These are phyloP conservation scores for Orthonevra nobilis DNA, from an alignment of 2,888 invertebrate species.

Conservation along the genomic window DNA sequence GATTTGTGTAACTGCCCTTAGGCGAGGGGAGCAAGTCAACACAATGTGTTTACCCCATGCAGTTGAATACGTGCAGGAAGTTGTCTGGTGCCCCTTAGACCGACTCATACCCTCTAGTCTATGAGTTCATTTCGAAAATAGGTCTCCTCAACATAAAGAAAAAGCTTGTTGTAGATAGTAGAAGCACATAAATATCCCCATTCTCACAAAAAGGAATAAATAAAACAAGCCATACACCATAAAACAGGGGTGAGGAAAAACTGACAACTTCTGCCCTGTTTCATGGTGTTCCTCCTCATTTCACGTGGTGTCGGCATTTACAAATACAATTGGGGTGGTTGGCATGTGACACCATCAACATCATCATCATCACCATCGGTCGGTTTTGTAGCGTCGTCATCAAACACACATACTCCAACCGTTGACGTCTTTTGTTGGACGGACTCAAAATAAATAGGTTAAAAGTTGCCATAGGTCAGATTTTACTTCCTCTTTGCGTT, in stretches of 20 bases:
- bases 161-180: background rate
- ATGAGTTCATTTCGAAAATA: slow-evolving; percentile 7
- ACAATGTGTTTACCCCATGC: slow-evolving; percentile 4
- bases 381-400: too few species aligned
- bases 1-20: slow-evolving; percentile 18
- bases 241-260: too few species aligned
- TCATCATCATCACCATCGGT: slow-evolving; percentile 10
- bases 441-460: slow-evolving; percentile 60
- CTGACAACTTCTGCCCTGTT: slow-evolving; percentile 1
- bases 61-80: slow-evolving; percentile 54
- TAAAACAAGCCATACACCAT: slow-evolving; percentile 32
- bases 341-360: slow-evolving; percentile 29
- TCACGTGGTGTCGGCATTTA: background rate
- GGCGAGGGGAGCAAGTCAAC: background rate
- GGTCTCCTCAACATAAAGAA: slow-evolving; percentile 15
- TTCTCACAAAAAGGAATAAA: slow-evolving; percentile 15
- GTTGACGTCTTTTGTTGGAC: slow-evolving; percentile 10
- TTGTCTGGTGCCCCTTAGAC: slow-evolving; percentile 33
- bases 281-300: background rate
- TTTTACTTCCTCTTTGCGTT: slow-evolving; percentile 52
- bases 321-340: slow-evolving; percentile 9
- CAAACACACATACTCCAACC: background rate
- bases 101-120: slow-evolving; percentile 1
- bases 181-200: slow-evolving; percentile 10
- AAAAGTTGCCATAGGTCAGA: slow-evolving; percentile 63